Evolutionary conservation across 2,888 invertebrate genomes (phyloP), one percentile per base, ranked within the genome.

Genomic region (Theretra japonica): DNA sequence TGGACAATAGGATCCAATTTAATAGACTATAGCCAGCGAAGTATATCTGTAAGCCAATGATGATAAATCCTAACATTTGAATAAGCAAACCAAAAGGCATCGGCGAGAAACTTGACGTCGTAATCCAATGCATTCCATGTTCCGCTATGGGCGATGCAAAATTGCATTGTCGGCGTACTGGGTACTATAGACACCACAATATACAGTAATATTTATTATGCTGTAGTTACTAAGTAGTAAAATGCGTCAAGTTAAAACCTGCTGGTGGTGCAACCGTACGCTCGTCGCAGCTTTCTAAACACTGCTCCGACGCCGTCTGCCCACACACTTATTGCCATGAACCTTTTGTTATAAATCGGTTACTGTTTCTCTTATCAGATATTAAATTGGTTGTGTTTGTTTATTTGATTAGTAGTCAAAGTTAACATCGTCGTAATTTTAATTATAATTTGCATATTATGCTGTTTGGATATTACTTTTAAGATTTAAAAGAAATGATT

Each of bases 231-330:
- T 48, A 65, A 48, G 65, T 48, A 65, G 65, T 65, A 65, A 65
- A 65, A 65, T 65, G 65, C 65, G 23, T 65, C 65, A 65, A 65
- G 65, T 41, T 41, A 21, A 65, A 65, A 65, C 65, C 65, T 65
- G 65, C 65, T 65, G 23, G 65, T 48, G 65, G 65, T 65, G 65
- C 65, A 41, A 65, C 65, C 30, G 30, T 60, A 17, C 48, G 41
- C 62, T 65, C 48, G 65, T 48, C 41, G 65, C 65, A 65, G 65
- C 65, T 65, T 65, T 65, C 65, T 65, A 65, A 62, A 33, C 62
- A 48, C 48, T 65, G 41, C 41, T 15, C 23, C 21, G 21, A 15
- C 48, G 41, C 41, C 62, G n/a, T 65, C 65, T 23, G 65, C 65
- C 65, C 48, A 65, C 62, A 23, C 65, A 41, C 41, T 48, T 48